These are phyloP conservation scores for Glossophaga mutica DNA, from an alignment of 2,797 vertebrate species.

Conservation along the genomic window DNA sequence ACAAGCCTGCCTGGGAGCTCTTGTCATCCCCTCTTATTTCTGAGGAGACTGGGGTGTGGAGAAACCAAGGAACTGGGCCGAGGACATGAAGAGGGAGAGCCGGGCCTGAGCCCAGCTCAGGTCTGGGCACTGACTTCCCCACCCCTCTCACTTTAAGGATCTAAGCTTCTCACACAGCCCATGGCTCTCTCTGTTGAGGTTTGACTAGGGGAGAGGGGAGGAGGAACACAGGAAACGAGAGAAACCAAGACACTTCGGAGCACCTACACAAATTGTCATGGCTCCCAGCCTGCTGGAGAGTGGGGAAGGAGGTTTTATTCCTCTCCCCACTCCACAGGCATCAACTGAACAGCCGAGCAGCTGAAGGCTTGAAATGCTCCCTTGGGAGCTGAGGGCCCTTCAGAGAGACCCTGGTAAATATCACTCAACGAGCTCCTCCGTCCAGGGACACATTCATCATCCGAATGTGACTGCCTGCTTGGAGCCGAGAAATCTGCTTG, in stretches of 20 bases:
- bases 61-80: neutral
- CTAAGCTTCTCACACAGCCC: neutral
- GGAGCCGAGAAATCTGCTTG: slow-evolving; percentile 31
- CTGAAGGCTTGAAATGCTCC: neutral
- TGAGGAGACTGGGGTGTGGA: neutral
- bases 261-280: neutral
- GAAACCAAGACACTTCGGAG: neutral
- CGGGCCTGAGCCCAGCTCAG: neutral
- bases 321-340: neutral
- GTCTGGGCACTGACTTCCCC: neutral
- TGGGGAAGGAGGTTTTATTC: neutral
- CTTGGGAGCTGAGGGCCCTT: neutral
- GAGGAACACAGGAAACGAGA: neutral
- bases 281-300: neutral
- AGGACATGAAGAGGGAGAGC: neutral
- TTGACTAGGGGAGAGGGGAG: neutral
- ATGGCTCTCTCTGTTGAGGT: neutral
- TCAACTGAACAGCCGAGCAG: neutral
- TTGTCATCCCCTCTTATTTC: neutral
- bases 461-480: neutral
- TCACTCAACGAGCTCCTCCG: slow-evolving; percentile 6
- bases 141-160: accelerated
- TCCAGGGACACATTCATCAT: slow-evolving; percentile 35
- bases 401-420: slow-evolving; percentile 45
- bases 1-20: neutral